Base-by-base conservation (phyloP, 2,888 invertebrate genomes). In the Tromatobia lineatoria region DNA sequence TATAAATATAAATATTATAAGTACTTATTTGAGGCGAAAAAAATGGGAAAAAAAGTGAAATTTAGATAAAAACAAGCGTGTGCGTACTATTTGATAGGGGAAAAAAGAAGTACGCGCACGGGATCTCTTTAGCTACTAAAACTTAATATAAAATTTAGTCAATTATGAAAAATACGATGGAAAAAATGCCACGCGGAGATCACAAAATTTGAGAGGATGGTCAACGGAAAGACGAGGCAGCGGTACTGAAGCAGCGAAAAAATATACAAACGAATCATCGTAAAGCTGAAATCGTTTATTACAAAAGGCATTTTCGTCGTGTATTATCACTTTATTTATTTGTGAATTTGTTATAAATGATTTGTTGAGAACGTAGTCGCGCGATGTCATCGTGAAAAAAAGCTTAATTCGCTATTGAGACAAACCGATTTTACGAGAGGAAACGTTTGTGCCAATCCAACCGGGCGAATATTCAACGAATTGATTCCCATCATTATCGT, bases 81-180 rank as follows among this genome's bases (percentile, higher is more conserved):
- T 70, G 87, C 86, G 87, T 82, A 85, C 71, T 86, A 89, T 88
- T 89, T 89, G 67, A 71, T 83, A 74, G 74, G 61, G 45, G 74
- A 64, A 67, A 45, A 67, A 20, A 29, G 15, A 20, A 73, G 71
- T 88, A 87, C 82, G 87, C 86, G 86, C 88, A 88, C 86, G 86
- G 52, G 87, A 88, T 89, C 86, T 86, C 87, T 90, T 84, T 91
- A 91, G 91, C 80, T 85, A 88, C 88, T 89, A 89, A 38, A 86
- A 86, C 80, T 81, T 87, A 88, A 87, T 86, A 90, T 89, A 89
- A 90, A 89, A 90, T 91, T 91, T 92, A 92, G 92, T 92, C 92
- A 92, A 92, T 92, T 92, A 92, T 89, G 88, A 85, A 88, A 38
- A 89, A 89, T 89, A 90, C 85, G 76, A 87, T 85, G 78, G 76